Conservation (phyloP, 37 sponge, comb jelly and placozoan species). For the Cliona cf. orientalis region DNA sequence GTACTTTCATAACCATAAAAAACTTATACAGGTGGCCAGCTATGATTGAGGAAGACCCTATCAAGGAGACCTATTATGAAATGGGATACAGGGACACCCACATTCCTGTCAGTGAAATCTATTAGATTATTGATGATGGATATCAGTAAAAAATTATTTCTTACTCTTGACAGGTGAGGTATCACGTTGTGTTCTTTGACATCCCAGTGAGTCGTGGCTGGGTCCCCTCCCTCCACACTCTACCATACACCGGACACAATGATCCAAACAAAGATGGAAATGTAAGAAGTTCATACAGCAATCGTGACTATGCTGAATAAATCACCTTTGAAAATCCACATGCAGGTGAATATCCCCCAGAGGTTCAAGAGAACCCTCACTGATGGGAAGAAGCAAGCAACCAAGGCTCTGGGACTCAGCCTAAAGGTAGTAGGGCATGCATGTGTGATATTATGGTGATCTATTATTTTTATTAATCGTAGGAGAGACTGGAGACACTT, state of each 20-base stretch:
- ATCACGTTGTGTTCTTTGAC: constrained; percentile 81
- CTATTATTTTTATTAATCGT: neutral
- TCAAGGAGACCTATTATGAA: constrained; percentile 59
- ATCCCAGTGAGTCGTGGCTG: constrained; percentile 71
- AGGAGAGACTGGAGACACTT: neutral
- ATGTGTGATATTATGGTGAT: neutral
- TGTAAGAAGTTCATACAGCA: constrained; percentile 4
- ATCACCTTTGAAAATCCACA: neutral
- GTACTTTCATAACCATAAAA: neutral
- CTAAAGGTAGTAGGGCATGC: constrained; percentile 7
- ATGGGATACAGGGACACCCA: neutral
- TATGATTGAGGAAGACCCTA: constrained; percentile 79
- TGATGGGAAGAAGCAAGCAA: constrained; percentile 33
- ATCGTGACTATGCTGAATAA: neutral
- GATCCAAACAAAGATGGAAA: neutral
- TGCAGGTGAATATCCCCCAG: constrained; percentile 20
- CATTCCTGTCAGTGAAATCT: constrained; percentile 30
- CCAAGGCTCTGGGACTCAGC: neutral
- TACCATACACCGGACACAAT: constrained; percentile 12
- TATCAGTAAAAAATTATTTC: neutral
- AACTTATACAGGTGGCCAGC: constrained; percentile 79
- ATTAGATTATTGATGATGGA: neutral
- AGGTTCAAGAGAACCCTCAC: constrained; percentile 7
- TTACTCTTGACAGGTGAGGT: constrained; percentile 49
- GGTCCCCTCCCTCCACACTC: constrained; percentile 25